phyloP scores from a whole-genome alignment of 2,888 invertebrate genomes.

The Heliconius cydno region DNA sequence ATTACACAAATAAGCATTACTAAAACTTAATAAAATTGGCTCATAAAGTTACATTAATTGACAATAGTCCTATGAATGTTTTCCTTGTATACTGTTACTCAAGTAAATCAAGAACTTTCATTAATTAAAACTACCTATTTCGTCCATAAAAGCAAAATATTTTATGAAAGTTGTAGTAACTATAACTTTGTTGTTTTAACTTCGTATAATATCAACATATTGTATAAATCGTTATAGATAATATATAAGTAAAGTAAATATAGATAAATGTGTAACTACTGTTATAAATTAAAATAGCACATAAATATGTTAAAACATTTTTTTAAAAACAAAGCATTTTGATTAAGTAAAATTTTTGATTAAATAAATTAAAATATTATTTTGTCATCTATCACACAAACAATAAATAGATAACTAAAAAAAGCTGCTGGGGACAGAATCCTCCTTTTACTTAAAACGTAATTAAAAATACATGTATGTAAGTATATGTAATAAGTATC shows the following conservation, averaged over 20 bases:
- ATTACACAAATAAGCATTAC: too few species aligned
- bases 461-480: too few species aligned
- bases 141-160: constrained; percentile 1
- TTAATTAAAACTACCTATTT: constrained; percentile 14
- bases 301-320: neutral
- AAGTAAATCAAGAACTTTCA: neutral
- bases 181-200: neutral
- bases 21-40: too few species aligned
- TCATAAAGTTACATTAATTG: too few species aligned
- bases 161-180: neutral
- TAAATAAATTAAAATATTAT: neutral
- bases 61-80: neutral
- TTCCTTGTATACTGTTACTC: neutral
- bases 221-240: neutral
- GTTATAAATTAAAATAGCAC: neutral
- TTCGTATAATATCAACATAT: neutral
- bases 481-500: too few species aligned
- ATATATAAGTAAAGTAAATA: neutral
- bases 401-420: too few species aligned
- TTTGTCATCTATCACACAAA: neutral
- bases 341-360: too few species aligned
- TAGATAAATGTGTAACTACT: neutral
- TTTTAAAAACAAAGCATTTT: too few species aligned
- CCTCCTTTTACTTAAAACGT: too few species aligned
- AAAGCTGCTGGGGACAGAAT: too few species aligned